phyloP scores from a whole-genome alignment of 2,888 invertebrate species.

The Parthenolecanium corni region DNA sequence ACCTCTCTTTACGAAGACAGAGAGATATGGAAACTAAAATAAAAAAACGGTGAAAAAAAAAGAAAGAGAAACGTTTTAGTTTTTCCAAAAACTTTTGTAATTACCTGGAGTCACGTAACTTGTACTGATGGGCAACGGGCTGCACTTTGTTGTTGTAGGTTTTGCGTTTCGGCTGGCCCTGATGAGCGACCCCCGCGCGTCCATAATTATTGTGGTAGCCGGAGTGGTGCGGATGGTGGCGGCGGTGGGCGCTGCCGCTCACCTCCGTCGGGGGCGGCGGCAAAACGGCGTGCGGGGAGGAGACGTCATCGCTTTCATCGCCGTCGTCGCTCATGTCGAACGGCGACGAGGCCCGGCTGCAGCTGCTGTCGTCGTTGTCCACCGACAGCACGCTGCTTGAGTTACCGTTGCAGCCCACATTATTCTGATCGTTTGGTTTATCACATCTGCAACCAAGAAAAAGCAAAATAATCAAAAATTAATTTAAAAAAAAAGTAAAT shows the following conservation, averaged over 20 bases:
- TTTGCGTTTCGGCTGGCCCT: conserved; percentile 5
- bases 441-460: conserved; percentile 7
- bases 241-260: background rate
- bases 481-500: too few species aligned
- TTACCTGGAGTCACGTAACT: conserved; percentile 25
- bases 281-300: conserved; percentile 1
- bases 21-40: too few species aligned
- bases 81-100: too few species aligned
- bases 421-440: conserved; percentile 16
- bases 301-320: conserved; percentile 24
- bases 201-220: conserved; percentile 4
- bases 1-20: too few species aligned
- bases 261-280: conserved; percentile 1
- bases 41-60: too few species aligned
- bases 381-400: conserved; percentile 11
- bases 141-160: conserved; percentile 14
- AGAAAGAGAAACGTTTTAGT: too few species aligned
- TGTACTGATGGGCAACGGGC: conserved; percentile 18
- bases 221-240: conserved; percentile 4
- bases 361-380: conserved; percentile 25
- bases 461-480: too few species aligned
- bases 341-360: conserved; percentile 25
- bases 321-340: conserved; percentile 26
- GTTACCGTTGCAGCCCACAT: conserved; percentile 22
- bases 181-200: background rate